Conservation (phyloP, 2,888 invertebrate genomes). For the Belgica antarctica region DNA sequence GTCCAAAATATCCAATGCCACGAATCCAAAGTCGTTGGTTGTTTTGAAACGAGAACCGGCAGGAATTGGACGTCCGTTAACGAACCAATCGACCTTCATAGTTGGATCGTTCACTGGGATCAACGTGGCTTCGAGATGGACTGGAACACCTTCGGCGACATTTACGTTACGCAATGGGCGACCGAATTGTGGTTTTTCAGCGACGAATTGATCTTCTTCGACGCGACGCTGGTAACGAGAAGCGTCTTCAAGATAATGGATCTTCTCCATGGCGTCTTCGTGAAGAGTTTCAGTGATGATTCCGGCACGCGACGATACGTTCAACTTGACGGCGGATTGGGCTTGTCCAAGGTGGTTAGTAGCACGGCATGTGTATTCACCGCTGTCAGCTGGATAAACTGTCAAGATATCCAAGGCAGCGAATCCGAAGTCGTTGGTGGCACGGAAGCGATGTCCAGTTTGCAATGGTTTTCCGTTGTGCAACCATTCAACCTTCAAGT, state of each 20-base stretch:
- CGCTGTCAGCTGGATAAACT: constrained; percentile 91
- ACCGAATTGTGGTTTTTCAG: constrained; percentile 87
- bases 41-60: constrained; percentile 95
- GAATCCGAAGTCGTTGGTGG: constrained; percentile 95
- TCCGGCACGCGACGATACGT: constrained; percentile 77
- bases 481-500: constrained; percentile 88
- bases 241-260: constrained; percentile 85
- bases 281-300: constrained; percentile 90
- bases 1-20: constrained; percentile 92
- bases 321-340: constrained; percentile 73
- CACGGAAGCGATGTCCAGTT: constrained; percentile 87
- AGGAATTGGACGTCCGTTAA: constrained; percentile 89
- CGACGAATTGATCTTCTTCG: constrained; percentile 70
- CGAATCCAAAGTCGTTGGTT: constrained; percentile 95
- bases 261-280: constrained; percentile 87
- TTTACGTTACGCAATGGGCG: constrained; percentile 83
- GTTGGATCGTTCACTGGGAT: constrained; percentile 97
- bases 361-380: constrained; percentile 84
- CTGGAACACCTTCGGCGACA: constrained; percentile 80
- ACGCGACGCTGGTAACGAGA: constrained; percentile 70
- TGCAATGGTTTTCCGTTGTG: constrained; percentile 87
- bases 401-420: constrained; percentile 92
- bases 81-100: constrained; percentile 98
- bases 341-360: constrained; percentile 84
- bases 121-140: constrained; percentile 90